Conservation (phyloP, 2,113 vertebrate species). For the Bujurquina vittata region DNA sequence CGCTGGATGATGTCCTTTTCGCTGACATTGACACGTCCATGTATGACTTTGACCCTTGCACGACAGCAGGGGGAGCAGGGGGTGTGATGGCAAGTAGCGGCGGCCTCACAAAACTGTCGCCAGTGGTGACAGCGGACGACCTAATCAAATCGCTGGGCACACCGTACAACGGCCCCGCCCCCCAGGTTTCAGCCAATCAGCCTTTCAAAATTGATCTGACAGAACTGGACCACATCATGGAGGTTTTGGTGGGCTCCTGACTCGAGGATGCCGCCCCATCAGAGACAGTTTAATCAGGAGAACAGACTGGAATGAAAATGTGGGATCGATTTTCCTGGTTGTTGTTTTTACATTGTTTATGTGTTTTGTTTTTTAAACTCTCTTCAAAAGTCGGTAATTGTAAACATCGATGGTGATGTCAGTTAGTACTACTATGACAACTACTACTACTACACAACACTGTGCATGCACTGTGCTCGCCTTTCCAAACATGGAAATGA, state of each 20-base stretch:
- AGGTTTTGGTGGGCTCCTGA: constrained; percentile 98
- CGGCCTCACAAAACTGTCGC: constrained; percentile 87
- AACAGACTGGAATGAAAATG: constrained; percentile 60
- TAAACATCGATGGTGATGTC: constrained; percentile 78
- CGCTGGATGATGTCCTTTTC: constrained; percentile 96
- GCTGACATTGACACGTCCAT: constrained; percentile 99
- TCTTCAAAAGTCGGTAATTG: constrained; percentile 74
- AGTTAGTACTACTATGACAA: constrained; percentile 76
- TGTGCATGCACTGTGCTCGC: constrained; percentile 96
- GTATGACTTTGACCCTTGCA: constrained; percentile 99
- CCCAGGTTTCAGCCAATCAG: constrained; percentile 92
- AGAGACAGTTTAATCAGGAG: constrained; percentile 19
- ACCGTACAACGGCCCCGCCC: constrained; percentile 85
- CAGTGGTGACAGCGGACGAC: constrained; percentile 90
- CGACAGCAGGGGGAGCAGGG: constrained; percentile 78
- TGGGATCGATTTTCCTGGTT: constrained; percentile 34
- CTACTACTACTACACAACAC: constrained; percentile 84
- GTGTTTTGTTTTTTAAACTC: constrained; percentile 23
- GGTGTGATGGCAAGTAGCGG: constrained; percentile 55
- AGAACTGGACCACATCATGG: constrained; percentile 99
- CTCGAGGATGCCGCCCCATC: constrained; percentile 13
- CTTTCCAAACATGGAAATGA: constrained; percentile 82
- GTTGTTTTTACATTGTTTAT: constrained; percentile 25
- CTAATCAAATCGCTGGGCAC: constrained; percentile 92
- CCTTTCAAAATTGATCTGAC: constrained; percentile 99